phyloP scores from a whole-genome alignment of 2,888 invertebrate genomes.

The Cataglyphis cursor region DNA sequence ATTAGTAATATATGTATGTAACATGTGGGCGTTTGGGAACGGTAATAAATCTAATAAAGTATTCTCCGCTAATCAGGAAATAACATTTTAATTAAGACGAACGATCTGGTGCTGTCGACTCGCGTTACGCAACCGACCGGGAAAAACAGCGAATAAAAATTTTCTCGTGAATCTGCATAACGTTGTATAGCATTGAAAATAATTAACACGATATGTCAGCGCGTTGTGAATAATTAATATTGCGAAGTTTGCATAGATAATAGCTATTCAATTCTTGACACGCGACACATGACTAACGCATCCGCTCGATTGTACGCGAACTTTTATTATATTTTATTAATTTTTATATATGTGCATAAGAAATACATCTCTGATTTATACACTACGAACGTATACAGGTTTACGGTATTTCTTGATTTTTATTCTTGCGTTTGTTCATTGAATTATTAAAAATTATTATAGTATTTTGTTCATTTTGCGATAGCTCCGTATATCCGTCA shows the following conservation, averaged over 20 bases:
- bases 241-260: constrained; percentile 4
- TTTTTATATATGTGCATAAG: not conserved
- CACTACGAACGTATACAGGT: not conserved
- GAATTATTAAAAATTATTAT: not conserved
- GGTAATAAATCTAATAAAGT: constrained; percentile 78
- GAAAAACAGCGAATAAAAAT: constrained; percentile 47
- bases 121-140: constrained; percentile 30
- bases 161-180: constrained; percentile 24
- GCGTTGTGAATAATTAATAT: constrained; percentile 50
- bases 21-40: constrained; percentile 47
- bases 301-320: not conserved
- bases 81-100: constrained; percentile 79
- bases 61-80: constrained; percentile 78
- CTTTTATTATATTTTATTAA: not conserved
- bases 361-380: constrained; percentile 15
- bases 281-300: constrained; percentile 25
- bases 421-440: not conserved
- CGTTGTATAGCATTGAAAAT: constrained; percentile 59
- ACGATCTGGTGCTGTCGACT: constrained; percentile 65
- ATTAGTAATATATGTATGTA: constrained; percentile 51
- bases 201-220: constrained; percentile 68
- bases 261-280: constrained; percentile 37
- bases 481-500: not conserved
- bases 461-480: not conserved
- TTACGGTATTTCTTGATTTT: not conserved